A percentile compares a stretch with the other conserved stretches of the same genome.
Conservation (phyloP, 2,888 invertebrate genomes). For the Mycalesis mineus region DNA sequence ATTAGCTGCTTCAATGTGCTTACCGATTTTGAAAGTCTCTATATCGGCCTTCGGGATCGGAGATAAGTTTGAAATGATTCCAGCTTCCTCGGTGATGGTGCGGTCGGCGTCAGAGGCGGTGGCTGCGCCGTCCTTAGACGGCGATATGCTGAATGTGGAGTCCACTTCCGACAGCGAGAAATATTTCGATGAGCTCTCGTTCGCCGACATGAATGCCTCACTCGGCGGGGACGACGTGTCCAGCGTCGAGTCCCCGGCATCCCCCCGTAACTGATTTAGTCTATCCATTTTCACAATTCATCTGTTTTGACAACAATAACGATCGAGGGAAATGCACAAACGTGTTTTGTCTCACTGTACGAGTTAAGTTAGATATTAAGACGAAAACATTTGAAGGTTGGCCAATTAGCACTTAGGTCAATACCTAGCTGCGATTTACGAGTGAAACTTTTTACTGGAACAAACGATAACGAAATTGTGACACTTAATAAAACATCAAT, state of each 20-base stretch:
- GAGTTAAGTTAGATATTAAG: conserved; percentile 27
- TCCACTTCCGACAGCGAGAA: conserved; percentile 68
- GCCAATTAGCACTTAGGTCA: conserved; percentile 70
- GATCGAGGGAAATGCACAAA: conserved; percentile 25
- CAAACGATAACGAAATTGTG: conserved; percentile 70
- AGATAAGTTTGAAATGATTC: conserved; percentile 57
- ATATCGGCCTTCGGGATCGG: conserved; percentile 58
- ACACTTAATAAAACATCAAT: conserved; percentile 56
- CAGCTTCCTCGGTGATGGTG: conserved; percentile 41
- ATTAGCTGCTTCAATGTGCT: conserved; percentile 70
- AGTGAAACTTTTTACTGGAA: conserved; percentile 67
- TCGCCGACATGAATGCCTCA: conserved; percentile 66
- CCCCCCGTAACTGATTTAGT: conserved; percentile 63
- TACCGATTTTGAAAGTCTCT: conserved; percentile 63
- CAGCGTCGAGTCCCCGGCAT: conserved; percentile 60
- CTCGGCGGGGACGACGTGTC: conserved; percentile 61
- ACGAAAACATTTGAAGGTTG: conserved; percentile 61
- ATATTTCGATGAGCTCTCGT: conserved; percentile 66
- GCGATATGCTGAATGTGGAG: conserved; percentile 57
- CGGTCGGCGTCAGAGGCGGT: conserved; percentile 45
- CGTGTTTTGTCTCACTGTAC: conserved; percentile 32
- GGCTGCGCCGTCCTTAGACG: conserved; percentile 51
- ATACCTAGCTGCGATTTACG: conserved; percentile 59
- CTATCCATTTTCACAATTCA: conserved; percentile 75
- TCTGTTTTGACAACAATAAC: conserved; percentile 52